Percentiles rank a stretch among this genome's conserved stretches.
phyloP scores from a whole-genome alignment of 2,888 invertebrate genomes.

The Plebejus anna region DNA sequence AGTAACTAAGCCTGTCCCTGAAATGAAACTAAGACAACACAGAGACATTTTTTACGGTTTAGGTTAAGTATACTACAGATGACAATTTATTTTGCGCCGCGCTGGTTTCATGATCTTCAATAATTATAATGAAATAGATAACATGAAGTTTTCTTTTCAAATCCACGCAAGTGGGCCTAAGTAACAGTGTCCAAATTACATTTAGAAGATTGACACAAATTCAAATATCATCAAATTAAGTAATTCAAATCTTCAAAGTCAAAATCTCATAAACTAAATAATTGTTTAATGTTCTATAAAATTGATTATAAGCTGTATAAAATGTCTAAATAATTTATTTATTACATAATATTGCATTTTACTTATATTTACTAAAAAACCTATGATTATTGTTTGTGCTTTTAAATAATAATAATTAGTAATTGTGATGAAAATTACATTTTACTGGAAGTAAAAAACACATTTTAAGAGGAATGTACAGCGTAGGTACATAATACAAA shows the following conservation, averaged over 20 bases:
- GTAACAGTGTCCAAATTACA: too few species aligned
- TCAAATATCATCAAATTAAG: background rate
- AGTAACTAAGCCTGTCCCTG: background rate
- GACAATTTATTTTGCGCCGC: background rate
- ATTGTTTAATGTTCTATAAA: background rate
- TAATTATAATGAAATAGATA: background rate
- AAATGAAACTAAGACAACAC: too few species aligned
- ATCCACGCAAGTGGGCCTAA: too few species aligned
- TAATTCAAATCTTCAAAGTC: background rate
- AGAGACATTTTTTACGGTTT: too few species aligned
- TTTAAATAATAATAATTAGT: background rate
- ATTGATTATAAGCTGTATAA: background rate
- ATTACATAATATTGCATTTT: background rate
- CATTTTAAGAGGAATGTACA: constrained; percentile 8
- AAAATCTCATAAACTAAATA: background rate
- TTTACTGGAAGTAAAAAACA: background rate
- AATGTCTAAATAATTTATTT: constrained; percentile 10
- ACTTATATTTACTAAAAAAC: background rate
- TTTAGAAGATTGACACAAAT: background rate
- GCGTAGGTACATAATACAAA: background rate
- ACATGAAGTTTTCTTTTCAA: too few species aligned
- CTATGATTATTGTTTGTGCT: background rate
- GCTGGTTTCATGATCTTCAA: background rate
- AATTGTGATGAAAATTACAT: constrained; percentile 2
- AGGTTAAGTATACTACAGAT: too few species aligned